These are phyloP conservation scores for Cheilosia pagana DNA, from an alignment of 2,888 invertebrate species.

Conservation along the genomic window DNA sequence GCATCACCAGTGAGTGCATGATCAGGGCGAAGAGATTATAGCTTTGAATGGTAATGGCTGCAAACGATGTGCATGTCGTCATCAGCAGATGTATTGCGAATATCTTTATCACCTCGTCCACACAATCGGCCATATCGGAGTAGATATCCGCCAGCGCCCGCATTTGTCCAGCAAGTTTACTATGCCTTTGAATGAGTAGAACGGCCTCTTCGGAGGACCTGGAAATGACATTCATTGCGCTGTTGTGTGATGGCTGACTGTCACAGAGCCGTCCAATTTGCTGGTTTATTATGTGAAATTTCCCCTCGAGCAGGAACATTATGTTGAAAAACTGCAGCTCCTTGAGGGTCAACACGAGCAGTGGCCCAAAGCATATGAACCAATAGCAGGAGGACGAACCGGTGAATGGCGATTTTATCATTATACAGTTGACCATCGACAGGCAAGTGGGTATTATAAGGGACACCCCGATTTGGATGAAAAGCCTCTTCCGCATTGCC, in stretches of 20 bases:
- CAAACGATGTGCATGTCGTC: constrained; percentile 77
- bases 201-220: constrained; percentile 30
- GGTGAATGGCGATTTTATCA: constrained; percentile 74
- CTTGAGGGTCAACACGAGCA: constrained; percentile 77
- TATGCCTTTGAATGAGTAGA: constrained; percentile 13
- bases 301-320: constrained; percentile 77
- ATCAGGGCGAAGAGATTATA: constrained; percentile 78
- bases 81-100: constrained; percentile 78
- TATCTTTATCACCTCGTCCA: constrained; percentile 77
- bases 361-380: constrained; percentile 79
- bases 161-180: constrained; percentile 64
- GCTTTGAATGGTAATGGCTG: constrained; percentile 78
- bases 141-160: constrained; percentile 77
- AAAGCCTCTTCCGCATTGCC: constrained; percentile 70
- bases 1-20: constrained; percentile 76
- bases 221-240: constrained; percentile 27
- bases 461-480: constrained; percentile 74
- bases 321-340: constrained; percentile 79
- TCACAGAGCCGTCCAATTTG: constrained; percentile 68
- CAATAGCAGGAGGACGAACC: constrained; percentile 76
- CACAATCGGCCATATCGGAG: constrained; percentile 75
- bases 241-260: constrained; percentile 15
- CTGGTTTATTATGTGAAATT: constrained; percentile 76
- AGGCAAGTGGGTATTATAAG: constrained; percentile 76
- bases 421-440: constrained; percentile 79